Conservation (phyloP, 2,113 vertebrate genomes). For the Callionymus lyra region DNA sequence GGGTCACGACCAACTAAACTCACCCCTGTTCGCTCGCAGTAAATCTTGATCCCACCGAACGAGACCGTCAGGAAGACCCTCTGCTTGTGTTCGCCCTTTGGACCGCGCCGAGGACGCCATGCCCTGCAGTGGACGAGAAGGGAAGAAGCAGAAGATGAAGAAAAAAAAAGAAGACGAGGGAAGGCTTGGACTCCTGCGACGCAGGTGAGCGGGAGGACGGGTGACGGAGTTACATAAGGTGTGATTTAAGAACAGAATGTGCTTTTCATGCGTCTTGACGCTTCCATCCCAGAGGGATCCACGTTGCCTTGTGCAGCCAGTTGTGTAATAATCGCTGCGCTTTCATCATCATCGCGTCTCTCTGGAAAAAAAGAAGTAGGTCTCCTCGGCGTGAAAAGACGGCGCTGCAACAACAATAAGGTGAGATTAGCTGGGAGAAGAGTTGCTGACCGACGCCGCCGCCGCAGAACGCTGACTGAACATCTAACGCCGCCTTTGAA, state of each 20-base stretch:
- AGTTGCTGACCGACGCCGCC: conserved; percentile 25
- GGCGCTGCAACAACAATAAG: conserved; percentile 35
- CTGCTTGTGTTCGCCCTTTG: conserved; percentile 97
- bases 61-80: conserved; percentile 94
- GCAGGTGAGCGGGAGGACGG: conserved; percentile 36
- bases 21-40: conserved; percentile 96
- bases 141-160: conserved; percentile 38
- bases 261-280: conserved; percentile 39
- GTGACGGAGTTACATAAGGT: conserved; percentile 51
- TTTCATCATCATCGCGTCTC: background rate
- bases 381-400: conserved; percentile 27
- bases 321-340: conserved; percentile 21
- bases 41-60: conserved; percentile 98
- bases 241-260: conserved; percentile 34
- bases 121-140: conserved; percentile 70
- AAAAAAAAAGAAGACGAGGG: conserved; percentile 10
- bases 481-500: conserved; percentile 45
- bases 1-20: conserved; percentile 52
- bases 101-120: conserved; percentile 90
- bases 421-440: conserved; percentile 52
- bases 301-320: conserved; percentile 14
- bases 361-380: conserved; percentile 21
- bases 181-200: conserved; percentile 7
- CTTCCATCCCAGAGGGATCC: conserved; percentile 34
- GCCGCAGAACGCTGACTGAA: conserved; percentile 45